Base-by-base conservation (phyloP, 2,113 vertebrate species). In the Pagrus major region DNA sequence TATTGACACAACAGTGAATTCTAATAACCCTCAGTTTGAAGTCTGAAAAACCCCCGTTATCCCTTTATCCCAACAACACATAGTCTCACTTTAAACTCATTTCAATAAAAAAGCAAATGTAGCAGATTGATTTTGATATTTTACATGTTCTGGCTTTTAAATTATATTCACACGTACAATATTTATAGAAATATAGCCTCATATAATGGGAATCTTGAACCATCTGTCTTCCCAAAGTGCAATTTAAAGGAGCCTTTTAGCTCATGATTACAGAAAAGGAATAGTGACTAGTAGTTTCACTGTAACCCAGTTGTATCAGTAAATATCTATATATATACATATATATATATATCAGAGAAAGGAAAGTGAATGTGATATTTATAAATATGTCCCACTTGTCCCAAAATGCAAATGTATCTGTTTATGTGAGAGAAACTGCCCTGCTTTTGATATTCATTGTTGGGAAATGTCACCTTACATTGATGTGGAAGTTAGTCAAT, bases 221-320 rank as follows among this genome's bases (percentile, higher is more conserved):
- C 44, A 49, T 81, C 55, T 52, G 61, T 83, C 51, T 88, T 77
- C 61, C 81, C 74, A 52, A 87, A 93, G 93, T 93, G 92, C 91
- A 94, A 92, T 86, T 90, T 61, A 63, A 88, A 87, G 67, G 78
- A 91, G 94, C 93, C 94, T 94, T 95, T 95, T 95, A 94, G 94
- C 93, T 91, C 93, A 93, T 93, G 93, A 93, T 94, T 94, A 94
- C 94, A 93, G 92, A 90, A 83, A 87, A 84, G 86, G 88, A 92
- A 71, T 87, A 87, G 91, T 92, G 91, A 91, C 80, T 73, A 74
- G 86, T 91, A 88, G 91, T 94, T 87, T 92, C 83, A 90, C 81
- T 93, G 91, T 94, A 87, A 90, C 84, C 84, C 86, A 86, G 82
- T 83, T 92, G 92, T 93, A 91, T 83, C 64, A 88, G 86, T 93